Evolutionary conservation across 2,113 vertebrate genomes (phyloP).

Genomic region (Actinemys pallida): DNA sequence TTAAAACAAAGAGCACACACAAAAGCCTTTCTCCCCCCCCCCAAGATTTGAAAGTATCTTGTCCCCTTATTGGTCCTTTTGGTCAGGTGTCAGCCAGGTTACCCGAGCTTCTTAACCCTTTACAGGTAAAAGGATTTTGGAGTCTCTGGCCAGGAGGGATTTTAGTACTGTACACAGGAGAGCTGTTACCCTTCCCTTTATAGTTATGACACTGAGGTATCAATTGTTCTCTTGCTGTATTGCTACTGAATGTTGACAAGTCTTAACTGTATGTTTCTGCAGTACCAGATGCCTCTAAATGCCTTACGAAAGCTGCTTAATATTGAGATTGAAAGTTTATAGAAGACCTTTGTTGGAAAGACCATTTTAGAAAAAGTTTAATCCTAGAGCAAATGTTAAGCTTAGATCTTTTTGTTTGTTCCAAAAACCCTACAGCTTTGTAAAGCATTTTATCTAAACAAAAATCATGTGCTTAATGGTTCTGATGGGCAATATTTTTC

Average conservation of each 20-base stretch:
- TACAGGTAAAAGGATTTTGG: too few relatives aligned
- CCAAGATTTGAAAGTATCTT: too few relatives aligned
- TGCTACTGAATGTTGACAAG: background rate
- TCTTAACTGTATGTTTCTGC: background rate
- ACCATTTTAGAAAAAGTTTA: background rate
- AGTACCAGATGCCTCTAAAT: background rate
- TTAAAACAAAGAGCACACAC: too few relatives aligned
- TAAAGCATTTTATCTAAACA: background rate
- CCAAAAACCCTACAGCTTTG: background rate
- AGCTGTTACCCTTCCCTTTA: too few relatives aligned
- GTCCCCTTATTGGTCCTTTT: too few relatives aligned
- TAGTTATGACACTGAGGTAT: background rate
- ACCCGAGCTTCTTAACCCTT: too few relatives aligned
- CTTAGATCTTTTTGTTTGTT: background rate
- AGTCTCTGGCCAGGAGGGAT: too few relatives aligned
- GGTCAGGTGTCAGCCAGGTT: too few relatives aligned
- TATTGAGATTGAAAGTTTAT: rapidly evolving
- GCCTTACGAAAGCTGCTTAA: background rate
- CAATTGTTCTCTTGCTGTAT: background rate
- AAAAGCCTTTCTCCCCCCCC: too few relatives aligned
- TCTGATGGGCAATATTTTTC: background rate
- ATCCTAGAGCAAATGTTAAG: background rate
- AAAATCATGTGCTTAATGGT: rapidly evolving
- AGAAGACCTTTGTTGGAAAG: background rate
- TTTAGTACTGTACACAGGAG: too few relatives aligned